phyloP scores from a whole-genome alignment of 2,888 invertebrate genomes.

The Eristalinus sepulchralis region DNA sequence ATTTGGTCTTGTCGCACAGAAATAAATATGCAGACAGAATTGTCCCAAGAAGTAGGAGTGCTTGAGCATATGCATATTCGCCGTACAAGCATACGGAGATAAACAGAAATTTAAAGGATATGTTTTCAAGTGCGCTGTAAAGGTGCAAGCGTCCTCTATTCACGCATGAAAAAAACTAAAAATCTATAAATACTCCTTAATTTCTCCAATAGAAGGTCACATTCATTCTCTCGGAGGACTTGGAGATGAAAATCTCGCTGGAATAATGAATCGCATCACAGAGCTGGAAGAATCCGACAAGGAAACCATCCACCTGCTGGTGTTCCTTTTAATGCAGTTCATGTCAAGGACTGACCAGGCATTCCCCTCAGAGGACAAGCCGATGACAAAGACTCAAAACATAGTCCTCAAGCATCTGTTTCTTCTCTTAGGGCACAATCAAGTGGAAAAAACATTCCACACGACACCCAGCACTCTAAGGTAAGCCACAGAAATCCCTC shows the following conservation, averaged over 20 bases:
- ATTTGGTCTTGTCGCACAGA: no score
- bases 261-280: slow-evolving; percentile 91
- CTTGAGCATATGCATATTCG: no score
- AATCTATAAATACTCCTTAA: background rate
- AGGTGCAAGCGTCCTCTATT: background rate
- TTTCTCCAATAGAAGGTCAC: slow-evolving; percentile 84
- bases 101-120: background rate
- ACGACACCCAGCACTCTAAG: slow-evolving; percentile 93
- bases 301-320: slow-evolving; percentile 96
- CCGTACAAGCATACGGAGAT: no score
- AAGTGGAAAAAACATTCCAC: slow-evolving; percentile 93
- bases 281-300: slow-evolving; percentile 97
- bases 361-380: slow-evolving; percentile 93
- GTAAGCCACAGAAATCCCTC: slow-evolving; percentile 80
- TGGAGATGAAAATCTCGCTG: slow-evolving; percentile 91
- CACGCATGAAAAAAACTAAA: background rate
- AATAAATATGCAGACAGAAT: no score
- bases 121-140: slow-evolving; percentile 34
- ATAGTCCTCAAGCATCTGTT: slow-evolving; percentile 96
- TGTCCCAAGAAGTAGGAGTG: no score
- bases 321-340: slow-evolving; percentile 98
- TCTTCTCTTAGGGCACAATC: slow-evolving; percentile 95
- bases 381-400: slow-evolving; percentile 89
- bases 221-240: slow-evolving; percentile 91
- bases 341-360: slow-evolving; percentile 91